Evolutionary conservation across 2,888 invertebrate genomes (phyloP), one percentile per base, ranked within the genome.

Genomic region (Caenorhabditis wallacei): DNA sequence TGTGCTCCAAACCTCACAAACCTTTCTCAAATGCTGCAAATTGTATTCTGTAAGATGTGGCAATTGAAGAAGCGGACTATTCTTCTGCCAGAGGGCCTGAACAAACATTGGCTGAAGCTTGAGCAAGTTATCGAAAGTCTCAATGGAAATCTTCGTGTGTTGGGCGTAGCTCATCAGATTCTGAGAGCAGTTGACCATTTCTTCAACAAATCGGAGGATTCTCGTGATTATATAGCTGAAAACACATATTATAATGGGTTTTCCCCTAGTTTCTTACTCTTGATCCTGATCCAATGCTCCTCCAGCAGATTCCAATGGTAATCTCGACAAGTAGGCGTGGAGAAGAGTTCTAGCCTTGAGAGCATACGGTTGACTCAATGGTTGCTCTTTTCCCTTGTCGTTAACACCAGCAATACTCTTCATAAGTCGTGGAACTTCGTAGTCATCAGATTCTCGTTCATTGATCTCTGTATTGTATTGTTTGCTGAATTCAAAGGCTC

Each of bases 381-480:
- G 98, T 85, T 95, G 94, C 92, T 99, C 98, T 92, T 96, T 96
- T 92, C 97, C 98, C 93, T 98, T 98, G 92, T 98, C 98, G 85
- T 95, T 95, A 35, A 99, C 94, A 93, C 97, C 80, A 0, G 95
- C 95, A 63, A 99, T 93, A 90, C 96, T 96, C 86, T 96, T 96
- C 81, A 99, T 95, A 71, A 99, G 94, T 18, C 85, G 94, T 84
- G 97, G 97, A 85, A 99, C 95, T 94, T 98, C 98, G 90, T 95
- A 95, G 93, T 97, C 96, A 92, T 99, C 99, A 48, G 96, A 95
- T 75, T 96, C 95, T 89, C 99, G 94, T 92, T 97, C 97, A 95
- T 94, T 90, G 30, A 99, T 95, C 94, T 98, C 98, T 20, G 96
- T 95, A 93, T 99, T 99, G 92, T 96, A 96, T 83, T 95, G 95